Evolutionary conservation across 2,888 invertebrate species (phyloP), one percentile per base, ranked within the genome.

Genomic region (Operophtera brumata): DNA sequence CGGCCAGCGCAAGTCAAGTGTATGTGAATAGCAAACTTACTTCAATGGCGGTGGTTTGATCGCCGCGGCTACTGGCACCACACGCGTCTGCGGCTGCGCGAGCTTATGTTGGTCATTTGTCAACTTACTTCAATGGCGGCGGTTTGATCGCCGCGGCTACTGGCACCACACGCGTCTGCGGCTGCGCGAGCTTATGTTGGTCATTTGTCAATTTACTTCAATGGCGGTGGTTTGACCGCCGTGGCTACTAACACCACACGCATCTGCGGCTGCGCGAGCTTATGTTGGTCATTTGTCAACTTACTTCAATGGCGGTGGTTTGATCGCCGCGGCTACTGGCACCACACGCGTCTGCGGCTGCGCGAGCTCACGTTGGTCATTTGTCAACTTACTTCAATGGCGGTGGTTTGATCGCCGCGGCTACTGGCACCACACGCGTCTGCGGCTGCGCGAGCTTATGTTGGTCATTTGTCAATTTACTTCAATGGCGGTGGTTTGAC

Each of bases 261-360:
- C 1, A 57, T 64, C 10, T 70, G 71, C 0, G 71, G 54, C 0
- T 9, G 0, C 12, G 30, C 20, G 20, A 20, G 0, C 9, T 2
- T 0, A 34, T 3, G 0, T 8, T 4, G 6, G 75, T 10, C 20
- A 1, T 12, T 7, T 2, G 3, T 10, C 52, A 57, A n/a, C n/a
- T n/a, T n/a, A n/a, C n/a, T n/a, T n/a, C n/a, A n/a, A 51, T 0
- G 85, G 87, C 1, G 83, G 77, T 8, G 77, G 70, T 11, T 73
- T 68, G 47, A 73, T 73, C 3, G 75, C 74, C 4, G 69, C 65
- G 1, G 63, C 52, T 6, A 37, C 20, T 0, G 43, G 44, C 1
- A 49, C 26, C 4, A 26, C 45, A 7, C 54, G 51, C 1, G 57
- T 64, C 10, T 70, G 71, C 0, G 71, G 54, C 0, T 9, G 0